phyloP scores from a whole-genome alignment of 2,113 vertebrate species.

The Riparia riparia region DNA sequence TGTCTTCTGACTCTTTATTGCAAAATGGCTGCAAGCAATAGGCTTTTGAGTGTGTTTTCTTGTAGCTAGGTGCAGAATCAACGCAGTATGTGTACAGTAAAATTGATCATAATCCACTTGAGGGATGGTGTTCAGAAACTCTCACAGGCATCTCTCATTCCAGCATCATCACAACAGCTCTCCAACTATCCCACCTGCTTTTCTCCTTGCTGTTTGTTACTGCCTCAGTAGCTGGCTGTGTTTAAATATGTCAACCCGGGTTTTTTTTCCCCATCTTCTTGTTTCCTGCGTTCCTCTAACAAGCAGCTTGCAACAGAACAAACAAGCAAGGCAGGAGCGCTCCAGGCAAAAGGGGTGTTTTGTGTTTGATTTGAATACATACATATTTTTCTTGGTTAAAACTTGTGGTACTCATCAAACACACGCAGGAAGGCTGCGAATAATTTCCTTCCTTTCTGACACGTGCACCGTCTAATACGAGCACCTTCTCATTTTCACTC shows the following conservation, averaged over 20 bases:
- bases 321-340: slow-evolving; percentile 45
- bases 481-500: slow-evolving; percentile 49
- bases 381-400: slow-evolving; percentile 67
- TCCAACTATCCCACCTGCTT: background rate
- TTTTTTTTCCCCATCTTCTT: background rate
- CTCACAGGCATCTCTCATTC: background rate
- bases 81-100: background rate
- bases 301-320: slow-evolving; percentile 58
- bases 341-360: slow-evolving; percentile 50
- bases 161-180: background rate
- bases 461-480: accelerated
- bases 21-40: background rate
- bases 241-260: slow-evolving; percentile 41
- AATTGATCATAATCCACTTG: background rate
- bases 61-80: background rate
- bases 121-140: background rate
- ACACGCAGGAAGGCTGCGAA: slow-evolving; percentile 30
- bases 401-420: slow-evolving; percentile 66
- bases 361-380: slow-evolving; percentile 70
- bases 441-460: slow-evolving; percentile 31
- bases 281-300: slow-evolving; percentile 57
- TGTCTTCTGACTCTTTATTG: background rate
- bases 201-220: background rate
- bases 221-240: background rate
- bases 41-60: background rate